Evolutionary conservation across 2,888 invertebrate species (phyloP).

Genomic region (Eucriotettix oculatus): DNA sequence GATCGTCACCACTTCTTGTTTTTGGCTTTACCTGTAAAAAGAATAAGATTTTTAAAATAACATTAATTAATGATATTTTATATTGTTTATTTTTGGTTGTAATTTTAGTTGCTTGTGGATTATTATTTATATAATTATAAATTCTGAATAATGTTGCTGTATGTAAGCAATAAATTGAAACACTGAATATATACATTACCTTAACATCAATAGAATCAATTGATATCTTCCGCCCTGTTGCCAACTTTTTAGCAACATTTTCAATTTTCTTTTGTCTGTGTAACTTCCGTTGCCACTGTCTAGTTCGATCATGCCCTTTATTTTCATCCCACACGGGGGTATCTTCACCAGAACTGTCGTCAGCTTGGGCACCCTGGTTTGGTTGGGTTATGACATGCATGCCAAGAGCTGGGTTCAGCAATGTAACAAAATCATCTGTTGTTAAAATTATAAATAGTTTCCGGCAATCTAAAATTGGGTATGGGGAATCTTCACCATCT

Average conservation of each 20-base stretch:
- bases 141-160: too few species aligned
- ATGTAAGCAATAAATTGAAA: neutral
- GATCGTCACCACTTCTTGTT: constrained; percentile 2
- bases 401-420: constrained; percentile 8
- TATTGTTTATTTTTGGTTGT: too few species aligned
- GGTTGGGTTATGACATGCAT: neutral
- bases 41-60: neutral
- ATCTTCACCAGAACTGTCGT: neutral
- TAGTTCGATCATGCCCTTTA: constrained; percentile 1
- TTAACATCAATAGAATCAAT: constrained; percentile 9
- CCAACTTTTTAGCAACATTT: constrained; percentile 2
- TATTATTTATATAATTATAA: too few species aligned
- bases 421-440: constrained; percentile 5
- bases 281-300: constrained; percentile 3
- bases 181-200: constrained; percentile 1
- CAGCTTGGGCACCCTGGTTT: neutral
- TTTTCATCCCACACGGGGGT: constrained; percentile 1
- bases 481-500: constrained; percentile 34
- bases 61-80: neutral
- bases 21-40: constrained; percentile 2
- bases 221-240: constrained; percentile 4
- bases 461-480: constrained; percentile 42
- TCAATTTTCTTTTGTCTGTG: constrained; percentile 8
- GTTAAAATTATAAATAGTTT: constrained; percentile 39
- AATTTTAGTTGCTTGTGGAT: too few species aligned